These are phyloP conservation scores for Hyla sarda DNA, from an alignment of 2,113 vertebrate species.

Conservation along the genomic window DNA sequence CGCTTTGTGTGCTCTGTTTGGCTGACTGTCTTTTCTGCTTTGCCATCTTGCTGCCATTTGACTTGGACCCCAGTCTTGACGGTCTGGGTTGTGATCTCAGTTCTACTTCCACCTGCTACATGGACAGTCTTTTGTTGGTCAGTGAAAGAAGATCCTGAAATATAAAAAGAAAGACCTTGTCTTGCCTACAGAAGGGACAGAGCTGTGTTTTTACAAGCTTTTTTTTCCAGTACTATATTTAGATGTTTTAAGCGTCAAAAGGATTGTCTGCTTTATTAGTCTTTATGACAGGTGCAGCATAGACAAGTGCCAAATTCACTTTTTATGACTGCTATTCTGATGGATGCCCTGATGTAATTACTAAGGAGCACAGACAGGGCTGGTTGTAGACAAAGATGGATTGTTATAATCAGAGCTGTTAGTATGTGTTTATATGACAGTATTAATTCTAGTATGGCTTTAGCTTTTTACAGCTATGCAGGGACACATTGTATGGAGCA, in stretches of 20 bases:
- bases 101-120: constrained; percentile 57
- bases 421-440: constrained; percentile 14
- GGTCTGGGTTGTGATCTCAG: constrained; percentile 63
- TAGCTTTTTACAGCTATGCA: neutral
- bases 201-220: constrained; percentile 62
- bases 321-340: constrained; percentile 49
- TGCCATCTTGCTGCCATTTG: constrained; percentile 38
- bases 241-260: constrained; percentile 71
- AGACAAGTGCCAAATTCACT: constrained; percentile 58
- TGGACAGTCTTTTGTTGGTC: constrained; percentile 53
- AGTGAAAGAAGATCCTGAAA: constrained; percentile 51
- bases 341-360: constrained; percentile 42
- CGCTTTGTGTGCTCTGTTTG: constrained; percentile 41
- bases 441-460: neutral
- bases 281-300: constrained; percentile 77
- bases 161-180: constrained; percentile 45
- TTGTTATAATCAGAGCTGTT: constrained; percentile 11
- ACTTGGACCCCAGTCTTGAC: constrained; percentile 55
- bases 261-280: constrained; percentile 75
- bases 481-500: neutral
- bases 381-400: constrained; percentile 28
- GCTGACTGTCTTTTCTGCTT: constrained; percentile 26
- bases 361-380: constrained; percentile 27
- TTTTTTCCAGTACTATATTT: constrained; percentile 76
- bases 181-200: constrained; percentile 56